Base-by-base conservation (phyloP, 2,113 vertebrate genomes). In the Aldabrachelys gigantea region DNA sequence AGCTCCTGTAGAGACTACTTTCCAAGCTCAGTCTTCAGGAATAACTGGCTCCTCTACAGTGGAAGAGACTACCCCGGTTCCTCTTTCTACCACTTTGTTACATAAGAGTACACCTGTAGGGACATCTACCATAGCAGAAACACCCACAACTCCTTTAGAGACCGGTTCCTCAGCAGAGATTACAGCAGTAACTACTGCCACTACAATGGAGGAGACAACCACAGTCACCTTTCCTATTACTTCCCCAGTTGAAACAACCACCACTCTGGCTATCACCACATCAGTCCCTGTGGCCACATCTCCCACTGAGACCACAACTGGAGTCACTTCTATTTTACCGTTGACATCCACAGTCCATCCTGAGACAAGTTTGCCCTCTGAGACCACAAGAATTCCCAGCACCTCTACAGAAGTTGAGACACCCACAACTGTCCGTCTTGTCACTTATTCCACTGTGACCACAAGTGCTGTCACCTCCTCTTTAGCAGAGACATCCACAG, bases 351-450 rank as follows among this genome's bases (percentile, higher is more conserved):
- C 57, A 2, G 25, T 59, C n/a, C 57, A 11, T 59, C 57, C 29
- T 13, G 57, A 31, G 57, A 59, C 57, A 59, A 29, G 27, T 59
- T 29, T 31, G 25, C 27, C 57, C 25, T 59, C 57, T 59, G 82
- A 8, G 3, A 9, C 7, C 75, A 24, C 75, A 24, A 78, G 10
- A 24, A 47, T 44, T 78, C n/a, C 22, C 22, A 25, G 25, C 38
- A 47, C 10, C 11, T 41, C 75, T 41, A 78, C 24, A 41, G n/a
- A 25, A 41, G 24, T 12, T 24, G 38, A 0, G 19, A 47, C 21
- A 12, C 0, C 29, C 11, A 13, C 78, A 9, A 0, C 24, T 41
- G 1, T 35, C 4, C 19, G 0, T 16, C 0, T 1, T 2, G 81
- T 38, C 12, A 83, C 38, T 1, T 24, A 16, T 31, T n/a, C 4